Evolutionary conservation across 2,797 vertebrate genomes (phyloP).

Genomic region (Silurus lanzhouensis): DNA sequence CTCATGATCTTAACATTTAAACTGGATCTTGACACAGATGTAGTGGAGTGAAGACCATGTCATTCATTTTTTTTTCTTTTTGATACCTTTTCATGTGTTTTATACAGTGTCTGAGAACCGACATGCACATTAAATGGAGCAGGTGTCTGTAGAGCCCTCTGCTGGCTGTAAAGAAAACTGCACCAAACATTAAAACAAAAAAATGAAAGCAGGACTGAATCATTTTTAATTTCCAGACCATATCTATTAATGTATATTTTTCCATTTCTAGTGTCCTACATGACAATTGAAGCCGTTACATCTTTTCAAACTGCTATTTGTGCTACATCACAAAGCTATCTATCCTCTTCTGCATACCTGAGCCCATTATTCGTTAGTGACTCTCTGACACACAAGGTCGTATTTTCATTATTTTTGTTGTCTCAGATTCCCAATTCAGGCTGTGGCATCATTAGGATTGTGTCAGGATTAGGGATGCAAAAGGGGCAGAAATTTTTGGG

Average conservation of each 20-base stretch:
- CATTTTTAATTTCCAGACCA: neutral
- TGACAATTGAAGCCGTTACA: neutral
- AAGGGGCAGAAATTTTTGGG: too few relatives aligned
- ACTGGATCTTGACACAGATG: neutral
- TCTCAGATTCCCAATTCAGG: neutral
- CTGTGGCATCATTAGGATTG: neutral
- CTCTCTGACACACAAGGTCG: neutral
- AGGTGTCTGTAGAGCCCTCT: constrained; percentile 12
- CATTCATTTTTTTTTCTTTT: too few relatives aligned
- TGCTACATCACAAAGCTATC: neutral
- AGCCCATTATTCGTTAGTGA: neutral
- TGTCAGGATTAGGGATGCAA: too few relatives aligned
- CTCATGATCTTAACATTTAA: constrained; percentile 33
- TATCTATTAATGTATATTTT: neutral
- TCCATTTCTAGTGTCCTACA: neutral
- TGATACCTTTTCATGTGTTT: neutral
- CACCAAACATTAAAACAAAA: neutral
- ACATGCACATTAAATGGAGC: neutral
- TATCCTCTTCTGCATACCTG: neutral
- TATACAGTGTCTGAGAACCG: neutral
- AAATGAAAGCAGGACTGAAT: too few relatives aligned
- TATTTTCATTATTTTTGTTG: neutral
- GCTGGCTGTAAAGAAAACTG: constrained; percentile 8
- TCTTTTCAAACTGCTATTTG: neutral
- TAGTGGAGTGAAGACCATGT: neutral